These are phyloP conservation scores for Drosophila pseudoananassae DNA, from an alignment of 1,140 invertebrate genomes.

Conservation along the genomic window DNA sequence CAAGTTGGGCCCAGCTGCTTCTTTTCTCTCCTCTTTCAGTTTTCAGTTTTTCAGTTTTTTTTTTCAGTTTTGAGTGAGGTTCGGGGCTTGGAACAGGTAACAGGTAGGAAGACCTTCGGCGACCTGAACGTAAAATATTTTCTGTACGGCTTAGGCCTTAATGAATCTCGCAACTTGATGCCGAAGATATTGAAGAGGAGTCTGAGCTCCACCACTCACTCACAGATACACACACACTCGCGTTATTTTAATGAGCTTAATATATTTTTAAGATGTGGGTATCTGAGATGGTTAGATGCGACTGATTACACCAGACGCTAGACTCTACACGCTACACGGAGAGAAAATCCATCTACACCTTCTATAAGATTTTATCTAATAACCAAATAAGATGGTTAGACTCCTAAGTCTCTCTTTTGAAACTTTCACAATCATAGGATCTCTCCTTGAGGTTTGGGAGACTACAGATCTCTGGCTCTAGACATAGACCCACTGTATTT, in stretches of 20 bases:
- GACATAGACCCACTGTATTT: neutral
- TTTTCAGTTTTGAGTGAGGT: conserved; percentile 60
- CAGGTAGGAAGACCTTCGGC: conserved; percentile 69
- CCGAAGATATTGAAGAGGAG: conserved; percentile 27
- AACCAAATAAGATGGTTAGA: neutral
- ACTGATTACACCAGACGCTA: conserved; percentile 66
- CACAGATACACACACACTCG: conserved; percentile 32
- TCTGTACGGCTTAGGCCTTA: conserved; percentile 69
- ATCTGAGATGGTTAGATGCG: conserved; percentile 59
- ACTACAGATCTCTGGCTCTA: neutral
- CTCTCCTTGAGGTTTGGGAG: no score
- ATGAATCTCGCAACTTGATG: conserved; percentile 81
- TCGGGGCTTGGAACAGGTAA: conserved; percentile 55
- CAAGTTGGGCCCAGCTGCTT: conserved; percentile 46
- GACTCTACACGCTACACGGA: conserved; percentile 14
- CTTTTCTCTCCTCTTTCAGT: conserved; percentile 31
- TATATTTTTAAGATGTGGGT: conserved; percentile 72
- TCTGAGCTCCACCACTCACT: conserved; percentile 12
- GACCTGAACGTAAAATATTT: conserved; percentile 70
- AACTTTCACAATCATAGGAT: no score
- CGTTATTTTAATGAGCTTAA: conserved; percentile 78
- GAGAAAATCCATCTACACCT: conserved; percentile 6
- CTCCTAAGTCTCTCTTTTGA: neutral
- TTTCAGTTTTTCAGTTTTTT: neutral
- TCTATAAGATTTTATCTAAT: neutral